Percentiles rank a stretch among this genome's conserved stretches.
phyloP scores from a whole-genome alignment of 2,888 invertebrate species.

The Thelaira solivaga region DNA sequence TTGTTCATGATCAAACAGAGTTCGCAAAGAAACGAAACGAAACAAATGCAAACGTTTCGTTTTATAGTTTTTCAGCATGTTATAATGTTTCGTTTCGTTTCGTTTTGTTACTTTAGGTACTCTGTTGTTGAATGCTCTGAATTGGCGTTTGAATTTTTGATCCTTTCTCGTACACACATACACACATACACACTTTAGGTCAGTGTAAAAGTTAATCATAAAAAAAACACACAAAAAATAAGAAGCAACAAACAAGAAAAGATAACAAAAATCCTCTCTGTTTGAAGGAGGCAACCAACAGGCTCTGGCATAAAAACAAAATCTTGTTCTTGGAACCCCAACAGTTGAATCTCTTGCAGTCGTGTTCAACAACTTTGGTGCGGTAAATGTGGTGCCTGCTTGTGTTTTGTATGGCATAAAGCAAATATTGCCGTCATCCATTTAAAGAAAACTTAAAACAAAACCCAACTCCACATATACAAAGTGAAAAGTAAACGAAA shows the following conservation, averaged over 20 bases:
- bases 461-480: slow-evolving; percentile 6
- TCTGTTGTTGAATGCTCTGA: too few relatives aligned
- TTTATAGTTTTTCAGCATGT: too few relatives aligned
- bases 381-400: slow-evolving; percentile 28
- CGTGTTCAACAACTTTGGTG: background rate
- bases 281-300: background rate
- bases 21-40: too few relatives aligned
- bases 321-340: slow-evolving; percentile 23
- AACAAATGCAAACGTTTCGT: too few relatives aligned
- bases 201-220: background rate
- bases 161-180: too few relatives aligned
- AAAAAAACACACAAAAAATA: background rate
- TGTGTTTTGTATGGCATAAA: slow-evolving; percentile 30
- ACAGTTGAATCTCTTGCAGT: background rate
- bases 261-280: slow-evolving; percentile 53
- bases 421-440: slow-evolving; percentile 17
- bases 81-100: too few relatives aligned
- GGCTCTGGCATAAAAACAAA: slow-evolving; percentile 14
- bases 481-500: slow-evolving; percentile 55
- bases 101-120: too few relatives aligned
- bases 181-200: background rate
- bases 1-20: too few relatives aligned
- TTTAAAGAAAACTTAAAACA: slow-evolving; percentile 15
- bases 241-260: slow-evolving; percentile 38
- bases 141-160: too few relatives aligned